phyloP scores from a whole-genome alignment of 2,888 invertebrate genomes.

The Allacma fusca region DNA sequence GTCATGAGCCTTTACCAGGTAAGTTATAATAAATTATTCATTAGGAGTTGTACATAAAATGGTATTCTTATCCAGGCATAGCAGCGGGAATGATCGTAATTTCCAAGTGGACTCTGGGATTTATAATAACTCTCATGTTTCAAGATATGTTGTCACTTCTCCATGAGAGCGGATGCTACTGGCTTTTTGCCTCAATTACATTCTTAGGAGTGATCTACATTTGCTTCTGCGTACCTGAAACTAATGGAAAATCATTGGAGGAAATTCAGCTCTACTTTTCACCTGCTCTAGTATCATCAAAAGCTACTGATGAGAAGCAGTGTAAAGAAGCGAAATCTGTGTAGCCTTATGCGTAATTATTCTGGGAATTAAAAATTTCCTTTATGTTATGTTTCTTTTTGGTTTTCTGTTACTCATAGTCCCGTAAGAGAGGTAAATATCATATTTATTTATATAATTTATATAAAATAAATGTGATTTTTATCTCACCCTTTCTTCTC shows the following conservation, averaged over 20 bases:
- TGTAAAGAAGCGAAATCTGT: too few relatives aligned
- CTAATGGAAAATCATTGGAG: constrained; percentile 51
- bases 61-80: constrained; percentile 68
- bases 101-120: constrained; percentile 78
- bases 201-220: constrained; percentile 65
- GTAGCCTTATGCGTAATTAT: too few relatives aligned
- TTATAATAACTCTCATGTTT: constrained; percentile 78
- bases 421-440: too few relatives aligned
- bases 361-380: too few relatives aligned
- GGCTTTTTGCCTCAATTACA: constrained; percentile 74
- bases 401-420: too few relatives aligned
- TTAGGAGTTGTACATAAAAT: neutral
- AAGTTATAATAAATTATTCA: neutral
- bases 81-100: constrained; percentile 80
- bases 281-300: too few relatives aligned
- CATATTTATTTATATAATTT: too few relatives aligned
- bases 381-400: too few relatives aligned
- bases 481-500: too few relatives aligned
- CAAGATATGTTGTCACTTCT: constrained; percentile 68
- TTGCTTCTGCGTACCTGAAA: constrained; percentile 45
- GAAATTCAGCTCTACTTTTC: constrained; percentile 54
- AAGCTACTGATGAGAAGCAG: too few relatives aligned
- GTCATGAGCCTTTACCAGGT: too few relatives aligned
- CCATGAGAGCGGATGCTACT: constrained; percentile 72
- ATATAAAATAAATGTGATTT: too few relatives aligned